Base-by-base conservation (phyloP, 2,797 vertebrate genomes). In the Borostomias antarcticus region DNA sequence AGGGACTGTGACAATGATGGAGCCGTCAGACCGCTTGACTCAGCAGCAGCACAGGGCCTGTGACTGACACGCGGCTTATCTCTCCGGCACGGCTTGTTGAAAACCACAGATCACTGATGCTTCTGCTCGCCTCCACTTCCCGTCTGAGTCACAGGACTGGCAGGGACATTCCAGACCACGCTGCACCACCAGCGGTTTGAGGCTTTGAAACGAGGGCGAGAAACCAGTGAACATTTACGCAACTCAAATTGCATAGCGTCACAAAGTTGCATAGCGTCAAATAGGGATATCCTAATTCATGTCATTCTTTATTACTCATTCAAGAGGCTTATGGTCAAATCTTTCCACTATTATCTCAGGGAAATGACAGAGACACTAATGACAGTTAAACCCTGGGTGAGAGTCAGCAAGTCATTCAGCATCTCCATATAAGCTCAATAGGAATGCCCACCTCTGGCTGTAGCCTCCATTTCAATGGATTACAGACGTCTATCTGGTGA, bases 21-120 rank as follows among this genome's bases (percentile, higher is more conserved):
- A 74, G 73, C 79, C 73, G 86, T 86, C 88, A 86, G 58, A 75
- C 72, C 3, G 29, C 73, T 85, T 90, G 89, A 91, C 81, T 90
- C 86, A 89, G 88, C 89, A 82, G 51, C n/a, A n/a, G n/a, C n/a
- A n/a, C n/a, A n/a, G n/a, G n/a, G 35, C 69, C 37, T 59, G 17
- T 81, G 85, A 89, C 1, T 84, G 89, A 78, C 87, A 86, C 83
- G 73, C 69, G 58, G 54, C 58, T 72, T 60, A 28, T 82, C 83
- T 83, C 83, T 64, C 53, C 50, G 37, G 69, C 57, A 23, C 58
- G n/a, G 74, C 77, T 76, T 23, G 67, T 40, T 60, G 54, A 68
- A 67, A 76, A 48, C 68, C 78, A 76, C 70, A 82, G 76, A 85
- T 85, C 45, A 47, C 28, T 66, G 53, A 51, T 11, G 11, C 40